Percentiles rank a stretch among this genome's conserved stretches.
These are phyloP conservation scores for Acyrthosiphon pisum DNA, from an alignment of 1,140 invertebrate species.

Conservation along the genomic window DNA sequence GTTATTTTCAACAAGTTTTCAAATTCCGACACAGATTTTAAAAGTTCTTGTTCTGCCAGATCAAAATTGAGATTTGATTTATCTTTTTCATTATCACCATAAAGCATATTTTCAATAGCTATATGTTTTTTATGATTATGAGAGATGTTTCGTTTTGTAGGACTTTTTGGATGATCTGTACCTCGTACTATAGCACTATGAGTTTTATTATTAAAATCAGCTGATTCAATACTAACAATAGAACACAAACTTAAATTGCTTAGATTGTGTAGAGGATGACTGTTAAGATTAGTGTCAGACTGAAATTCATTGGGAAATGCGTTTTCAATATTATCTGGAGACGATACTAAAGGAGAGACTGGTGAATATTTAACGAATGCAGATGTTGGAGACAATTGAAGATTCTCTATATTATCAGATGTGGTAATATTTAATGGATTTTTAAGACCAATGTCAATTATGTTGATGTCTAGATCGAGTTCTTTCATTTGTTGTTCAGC, in stretches of 20 bases:
- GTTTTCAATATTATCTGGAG: conserved; percentile 48
- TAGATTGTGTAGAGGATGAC: conserved; percentile 61
- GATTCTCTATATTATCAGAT: conserved; percentile 28
- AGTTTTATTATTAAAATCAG: conserved; percentile 51
- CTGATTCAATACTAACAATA: conserved; percentile 62
- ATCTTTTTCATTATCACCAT: conserved; percentile 48
- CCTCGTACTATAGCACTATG: conserved; percentile 11
- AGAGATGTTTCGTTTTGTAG: background rate
- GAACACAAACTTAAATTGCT: conserved; percentile 66
- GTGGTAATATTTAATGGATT: conserved; percentile 27
- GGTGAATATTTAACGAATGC: conserved; percentile 65
- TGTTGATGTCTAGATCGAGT: conserved; percentile 63
- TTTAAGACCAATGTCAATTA: conserved; percentile 47
- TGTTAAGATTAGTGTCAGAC: conserved; percentile 47
- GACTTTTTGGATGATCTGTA: conserved; percentile 12
- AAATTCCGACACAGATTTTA: conserved; percentile 61
- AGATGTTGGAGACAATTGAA: conserved; percentile 63
- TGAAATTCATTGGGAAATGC: conserved; percentile 10
- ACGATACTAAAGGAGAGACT: conserved; percentile 54
- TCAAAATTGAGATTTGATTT: conserved; percentile 56
- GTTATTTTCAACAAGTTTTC: conserved; percentile 60
- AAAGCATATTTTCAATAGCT: conserved; percentile 52
- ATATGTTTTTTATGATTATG: conserved; percentile 51
- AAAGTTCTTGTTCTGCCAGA: conserved; percentile 60
- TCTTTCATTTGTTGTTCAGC: conserved; percentile 76